Conservation (phyloP, 2,888 invertebrate species). For the Seira ritae region DNA sequence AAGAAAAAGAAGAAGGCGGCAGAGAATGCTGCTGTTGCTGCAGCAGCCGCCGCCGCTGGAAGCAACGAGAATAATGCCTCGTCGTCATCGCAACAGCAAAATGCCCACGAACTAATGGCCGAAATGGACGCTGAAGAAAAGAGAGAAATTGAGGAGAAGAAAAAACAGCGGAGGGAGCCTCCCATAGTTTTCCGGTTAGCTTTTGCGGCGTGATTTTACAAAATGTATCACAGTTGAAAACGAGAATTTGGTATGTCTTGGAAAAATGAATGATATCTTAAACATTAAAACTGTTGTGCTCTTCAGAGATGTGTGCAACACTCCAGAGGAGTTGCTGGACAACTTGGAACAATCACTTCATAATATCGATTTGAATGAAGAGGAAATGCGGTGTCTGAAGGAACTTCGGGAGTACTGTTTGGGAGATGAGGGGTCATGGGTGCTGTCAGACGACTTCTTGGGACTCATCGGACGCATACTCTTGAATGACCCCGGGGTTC, state of each 20-base stretch:
- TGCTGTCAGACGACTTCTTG: conserved; percentile 91
- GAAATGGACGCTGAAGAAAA: conserved; percentile 81
- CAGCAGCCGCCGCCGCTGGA: not conserved
- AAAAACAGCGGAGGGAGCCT: conserved; percentile 84
- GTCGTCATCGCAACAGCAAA: conserved; percentile 5
- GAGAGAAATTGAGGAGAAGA: conserved; percentile 81
- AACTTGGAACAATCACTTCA: conserved; percentile 81
- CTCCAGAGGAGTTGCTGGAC: conserved; percentile 83
- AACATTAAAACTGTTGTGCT: not conserved
- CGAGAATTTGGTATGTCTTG: not conserved
- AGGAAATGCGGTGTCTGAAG: conserved; percentile 86
- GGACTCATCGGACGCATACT: conserved; percentile 83
- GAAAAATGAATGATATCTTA: not conserved
- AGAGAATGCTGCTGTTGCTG: not conserved
- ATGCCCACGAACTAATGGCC: conserved; percentile 59
- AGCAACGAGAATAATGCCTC: not conserved
- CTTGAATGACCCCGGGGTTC: conserved; percentile 71
- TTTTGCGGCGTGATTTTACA: not conserved
- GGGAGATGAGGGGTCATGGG: conserved; percentile 94
- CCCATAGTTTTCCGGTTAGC: conserved; percentile 83
- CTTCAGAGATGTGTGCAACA: conserved; percentile 68
- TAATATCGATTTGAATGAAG: conserved; percentile 84
- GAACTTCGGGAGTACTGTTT: conserved; percentile 92
- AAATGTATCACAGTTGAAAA: not conserved
- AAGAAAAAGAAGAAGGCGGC: conserved; percentile 41